Conservation (phyloP, 2,797 vertebrate species). For the Linurgus olivaceus region DNA sequence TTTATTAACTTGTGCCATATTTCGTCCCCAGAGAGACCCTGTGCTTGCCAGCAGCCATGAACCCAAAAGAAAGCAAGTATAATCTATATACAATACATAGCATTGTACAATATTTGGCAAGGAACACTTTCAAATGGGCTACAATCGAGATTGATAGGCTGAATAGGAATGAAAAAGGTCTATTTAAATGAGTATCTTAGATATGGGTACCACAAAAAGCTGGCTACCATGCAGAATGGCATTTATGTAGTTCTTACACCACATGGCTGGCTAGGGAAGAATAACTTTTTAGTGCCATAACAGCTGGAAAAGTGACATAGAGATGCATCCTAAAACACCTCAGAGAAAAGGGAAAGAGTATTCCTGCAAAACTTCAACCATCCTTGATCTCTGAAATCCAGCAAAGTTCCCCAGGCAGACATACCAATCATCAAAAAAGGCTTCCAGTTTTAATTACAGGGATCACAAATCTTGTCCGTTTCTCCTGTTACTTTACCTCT, state of each 20-base stretch:
- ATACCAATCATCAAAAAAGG: background rate
- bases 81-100: background rate
- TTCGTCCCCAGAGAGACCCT: background rate
- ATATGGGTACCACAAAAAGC: background rate
- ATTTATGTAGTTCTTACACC: background rate
- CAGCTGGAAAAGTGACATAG: background rate
- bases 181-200: background rate
- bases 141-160: background rate
- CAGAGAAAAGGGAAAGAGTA: background rate
- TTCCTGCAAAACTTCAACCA: background rate
- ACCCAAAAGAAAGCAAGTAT: background rate
- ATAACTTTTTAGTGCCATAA: background rate
- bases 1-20: background rate
- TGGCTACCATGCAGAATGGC: background rate
- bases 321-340: background rate
- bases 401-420: background rate
- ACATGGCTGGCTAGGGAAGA: background rate
- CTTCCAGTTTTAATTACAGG: background rate
- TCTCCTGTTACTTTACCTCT: background rate
- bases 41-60: background rate
- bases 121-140: background rate
- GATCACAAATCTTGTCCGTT: background rate
- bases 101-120: background rate
- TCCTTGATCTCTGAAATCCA: background rate
- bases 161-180: background rate